Base-by-base conservation (phyloP, 2,888 invertebrate species). In the Nipponacmea schrenckii region DNA sequence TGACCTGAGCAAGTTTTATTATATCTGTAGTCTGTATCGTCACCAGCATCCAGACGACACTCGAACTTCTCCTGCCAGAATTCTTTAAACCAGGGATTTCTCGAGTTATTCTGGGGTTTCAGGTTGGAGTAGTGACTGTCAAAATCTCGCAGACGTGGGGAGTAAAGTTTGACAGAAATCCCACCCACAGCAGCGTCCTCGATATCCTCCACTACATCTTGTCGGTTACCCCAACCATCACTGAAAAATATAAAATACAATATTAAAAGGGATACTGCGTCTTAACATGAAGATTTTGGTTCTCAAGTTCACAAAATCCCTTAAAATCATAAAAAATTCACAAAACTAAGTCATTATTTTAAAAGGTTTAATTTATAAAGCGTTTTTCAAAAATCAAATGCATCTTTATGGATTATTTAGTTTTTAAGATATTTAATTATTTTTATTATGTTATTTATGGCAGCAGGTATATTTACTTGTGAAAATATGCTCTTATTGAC, bases 151-250 rank as follows among this genome's bases (percentile, higher is more conserved):
- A 88, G 80, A 14, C 77, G 80, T 0, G 94, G 93, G 24, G 94
- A 94, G 85, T 94, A 92, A 77, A 94, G 93, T 80, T 93, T 91
- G 80, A 94, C 92, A 68, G 94, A 93, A 75, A 94, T 91, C 66
- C 93, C 92, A 64, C 93, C 93, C 82, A 91, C 91, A 1, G 94
- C 94, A 79, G 92, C 92, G 5, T 84, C 81, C 89, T 76, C 92
- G 15, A 85, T 80, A 45, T 77, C 92, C 68, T 91, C 90, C n/a
- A 93, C 93, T 56, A 94, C 94, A 87, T 94, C 94, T 44, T 87
- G 85, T 66, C 94, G 90, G 87, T 94, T 94, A 0, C 93, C 93
- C 94, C 94, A 94, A 72, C 94, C 94, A 87, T 94, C 94, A 87
- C 93, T 93, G 86, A 24, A 86, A 87, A 39, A 39, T 39, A 39